Conservation (phyloP, 2,113 vertebrate species). For the Aphelocoma coerulescens region DNA sequence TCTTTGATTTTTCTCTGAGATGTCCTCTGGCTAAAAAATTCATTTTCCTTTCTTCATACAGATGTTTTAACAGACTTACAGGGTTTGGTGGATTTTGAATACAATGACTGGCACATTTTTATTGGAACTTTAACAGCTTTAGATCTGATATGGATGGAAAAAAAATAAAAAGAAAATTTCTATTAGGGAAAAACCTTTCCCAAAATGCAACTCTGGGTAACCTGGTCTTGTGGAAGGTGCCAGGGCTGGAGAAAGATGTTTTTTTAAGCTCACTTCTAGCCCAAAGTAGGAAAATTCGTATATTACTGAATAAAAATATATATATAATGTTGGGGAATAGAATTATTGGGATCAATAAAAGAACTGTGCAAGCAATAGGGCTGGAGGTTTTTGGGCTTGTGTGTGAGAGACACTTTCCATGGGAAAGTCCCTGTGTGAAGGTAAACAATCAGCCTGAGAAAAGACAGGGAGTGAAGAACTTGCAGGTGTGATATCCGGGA, state of each 20-base stretch:
- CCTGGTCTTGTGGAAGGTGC: not conserved
- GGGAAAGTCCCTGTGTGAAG: no score
- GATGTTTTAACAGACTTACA: not conserved
- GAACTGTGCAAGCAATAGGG: no score
- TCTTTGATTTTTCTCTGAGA: not conserved
- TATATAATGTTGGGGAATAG: no score
- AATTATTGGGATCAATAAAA: no score
- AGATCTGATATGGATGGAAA: not conserved
- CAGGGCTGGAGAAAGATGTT: fast-evolving
- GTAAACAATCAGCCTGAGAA: no score
- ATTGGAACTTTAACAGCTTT: not conserved
- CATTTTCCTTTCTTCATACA: not conserved
- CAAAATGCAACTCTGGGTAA: fast-evolving
- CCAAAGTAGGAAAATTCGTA: not conserved
- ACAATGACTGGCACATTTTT: not conserved
- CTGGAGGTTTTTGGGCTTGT: no score
- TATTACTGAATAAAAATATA: not conserved
- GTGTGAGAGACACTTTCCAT: no score
- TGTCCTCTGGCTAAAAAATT: not conserved
- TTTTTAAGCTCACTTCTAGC: not conserved
- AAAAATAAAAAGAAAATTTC: not conserved
- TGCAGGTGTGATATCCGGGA: no score
- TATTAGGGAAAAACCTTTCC: not conserved
- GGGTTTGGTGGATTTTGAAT: not conserved
- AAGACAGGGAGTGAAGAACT: no score